Base-by-base conservation (phyloP, 2,113 vertebrate genomes). In the Eurypyga helias region DNA sequence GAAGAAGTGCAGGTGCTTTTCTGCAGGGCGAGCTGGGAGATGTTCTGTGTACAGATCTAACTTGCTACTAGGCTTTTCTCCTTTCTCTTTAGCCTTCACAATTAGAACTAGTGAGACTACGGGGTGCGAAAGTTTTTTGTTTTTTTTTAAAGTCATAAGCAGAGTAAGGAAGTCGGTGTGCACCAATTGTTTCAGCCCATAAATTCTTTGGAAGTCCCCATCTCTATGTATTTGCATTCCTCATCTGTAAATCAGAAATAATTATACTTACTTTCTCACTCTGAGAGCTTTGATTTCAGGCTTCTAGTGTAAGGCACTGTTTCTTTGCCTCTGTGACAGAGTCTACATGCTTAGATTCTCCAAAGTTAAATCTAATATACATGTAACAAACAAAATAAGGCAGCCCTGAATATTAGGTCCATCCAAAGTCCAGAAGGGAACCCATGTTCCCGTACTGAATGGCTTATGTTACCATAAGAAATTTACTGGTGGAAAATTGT, bases 1-100 rank as follows among this genome's bases (percentile, higher is more conserved):
- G 41, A 65, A 87, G 73, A 89, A 87, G 43, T 11, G 4, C 86
- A 94, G 51, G 86, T 97, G 73, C 61, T 77, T 94, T 89, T 78
- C 45, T 84, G 26, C 67, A 60, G 61, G 21, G 19, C 17, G 13
- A 64, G 48, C 33, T 89, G 38, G 33, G 64, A 91, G 76, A 64
- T 87, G 28, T 48, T 87, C 73, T 91, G 0, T 62, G 9, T 62
- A 43, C 41, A 28, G 43, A 87, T 83, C 31, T 34, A 69, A 14
- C 17, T 75, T 72, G 52, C 54, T 87, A 46, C 43, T 73, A 64
- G 54, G 36, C 43, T 91, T 60, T 93, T 83, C 26, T 67, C 24
- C 41, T 83, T 77, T 55, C 7, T 46, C 28, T 83, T 9, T 66
- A 84, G 65, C 60, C 51, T 85, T 92, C 51, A 87, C 87, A 93